Percentiles rank a stretch among this genome's conserved stretches.
These are phyloP conservation scores for Coptotermes formosanus DNA, from an alignment of 1,140 invertebrate genomes.

Conservation along the genomic window DNA sequence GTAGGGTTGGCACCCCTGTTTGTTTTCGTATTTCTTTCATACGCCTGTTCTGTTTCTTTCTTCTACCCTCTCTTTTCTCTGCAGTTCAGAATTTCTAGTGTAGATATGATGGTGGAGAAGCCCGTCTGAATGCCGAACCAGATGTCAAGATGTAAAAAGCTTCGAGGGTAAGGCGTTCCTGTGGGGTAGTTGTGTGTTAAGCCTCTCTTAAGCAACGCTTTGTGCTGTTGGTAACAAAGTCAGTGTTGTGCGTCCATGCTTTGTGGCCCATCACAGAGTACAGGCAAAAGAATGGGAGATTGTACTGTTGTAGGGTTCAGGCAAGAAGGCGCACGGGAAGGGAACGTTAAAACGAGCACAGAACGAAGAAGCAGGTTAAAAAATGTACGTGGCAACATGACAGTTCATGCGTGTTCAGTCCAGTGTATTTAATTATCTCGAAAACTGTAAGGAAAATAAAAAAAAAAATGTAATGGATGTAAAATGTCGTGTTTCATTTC, in stretches of 20 bases:
- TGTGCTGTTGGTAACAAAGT: background rate
- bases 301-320: background rate
- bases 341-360: no score
- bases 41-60: no score
- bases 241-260: background rate
- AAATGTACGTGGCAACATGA: no score
- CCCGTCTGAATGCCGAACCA: no score
- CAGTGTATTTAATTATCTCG: no score
- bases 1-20: background rate
- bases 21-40: background rate
- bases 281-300: background rate
- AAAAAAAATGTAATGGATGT: no score
- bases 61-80: background rate
- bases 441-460: no score
- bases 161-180: background rate
- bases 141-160: conserved; percentile 5
- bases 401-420: no score
- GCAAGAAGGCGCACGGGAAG: background rate
- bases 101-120: background rate
- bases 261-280: background rate
- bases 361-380: no score
- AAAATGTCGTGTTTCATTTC: no score
- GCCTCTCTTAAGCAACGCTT: background rate
- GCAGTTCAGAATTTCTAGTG: background rate
- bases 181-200: background rate